Conservation (phyloP, 2,113 vertebrate genomes). For the Tonatia bakeri region DNA sequence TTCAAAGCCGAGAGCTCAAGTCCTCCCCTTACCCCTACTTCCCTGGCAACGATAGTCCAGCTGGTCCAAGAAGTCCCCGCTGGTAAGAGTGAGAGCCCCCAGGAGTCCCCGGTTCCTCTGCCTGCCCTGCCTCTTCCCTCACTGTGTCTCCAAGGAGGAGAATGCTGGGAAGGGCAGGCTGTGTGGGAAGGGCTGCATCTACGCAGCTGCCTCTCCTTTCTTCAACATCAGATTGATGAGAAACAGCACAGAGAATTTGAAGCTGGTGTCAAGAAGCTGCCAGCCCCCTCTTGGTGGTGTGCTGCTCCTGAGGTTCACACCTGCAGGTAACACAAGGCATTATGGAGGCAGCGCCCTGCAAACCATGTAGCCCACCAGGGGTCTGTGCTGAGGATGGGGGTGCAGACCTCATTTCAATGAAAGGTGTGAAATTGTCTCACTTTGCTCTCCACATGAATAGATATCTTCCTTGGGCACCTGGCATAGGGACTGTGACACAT, state of each 20-base stretch:
- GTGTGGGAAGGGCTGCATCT: rapidly evolving
- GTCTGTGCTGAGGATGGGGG: background rate
- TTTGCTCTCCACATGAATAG: background rate
- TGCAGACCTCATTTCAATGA: background rate
- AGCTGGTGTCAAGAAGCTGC: background rate
- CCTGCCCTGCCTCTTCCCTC: background rate
- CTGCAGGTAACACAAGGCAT: background rate
- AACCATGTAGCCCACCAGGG: background rate
- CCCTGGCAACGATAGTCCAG: background rate
- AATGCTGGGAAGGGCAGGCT: rapidly evolving
- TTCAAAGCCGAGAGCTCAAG: background rate
- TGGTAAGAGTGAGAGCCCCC: background rate
- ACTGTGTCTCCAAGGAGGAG: background rate
- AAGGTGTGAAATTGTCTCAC: background rate
- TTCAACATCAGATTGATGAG: background rate
- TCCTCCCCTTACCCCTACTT: background rate
- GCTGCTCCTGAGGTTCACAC: background rate
- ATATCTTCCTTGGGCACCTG: background rate
- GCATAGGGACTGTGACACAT: background rate
- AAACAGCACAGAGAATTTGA: background rate
- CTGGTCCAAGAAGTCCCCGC: background rate
- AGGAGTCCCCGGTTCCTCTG: background rate
- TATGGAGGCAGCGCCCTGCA: rapidly evolving
- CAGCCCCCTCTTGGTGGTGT: background rate
- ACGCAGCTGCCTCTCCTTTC: background rate